Evolutionary conservation across 2,888 invertebrate species (phyloP).

Genomic region (Tillus elongatus): DNA sequence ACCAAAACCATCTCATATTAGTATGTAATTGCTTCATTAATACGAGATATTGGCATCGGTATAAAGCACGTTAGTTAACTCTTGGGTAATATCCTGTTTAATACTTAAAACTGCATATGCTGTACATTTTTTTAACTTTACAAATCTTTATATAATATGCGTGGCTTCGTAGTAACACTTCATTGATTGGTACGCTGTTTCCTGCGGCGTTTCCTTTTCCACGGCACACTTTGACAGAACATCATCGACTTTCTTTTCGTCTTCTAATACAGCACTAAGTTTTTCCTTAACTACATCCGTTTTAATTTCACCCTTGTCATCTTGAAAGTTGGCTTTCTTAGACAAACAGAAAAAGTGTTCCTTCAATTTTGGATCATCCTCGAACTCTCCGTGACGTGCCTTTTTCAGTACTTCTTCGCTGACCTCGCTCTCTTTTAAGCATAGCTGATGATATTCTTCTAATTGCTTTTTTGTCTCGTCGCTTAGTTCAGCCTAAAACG

Average conservation of each 20-base stretch:
- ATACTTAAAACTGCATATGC: too few species aligned
- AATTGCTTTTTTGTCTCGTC: too few species aligned
- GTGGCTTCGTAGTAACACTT: slow-evolving; percentile 44
- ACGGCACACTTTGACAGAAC: slow-evolving; percentile 31
- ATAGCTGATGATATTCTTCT: slow-evolving; percentile 15
- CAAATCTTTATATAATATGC: too few species aligned
- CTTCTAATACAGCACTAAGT: slow-evolving; percentile 22
- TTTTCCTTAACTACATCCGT: slow-evolving; percentile 39
- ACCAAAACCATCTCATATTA: too few species aligned
- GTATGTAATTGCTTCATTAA: too few species aligned
- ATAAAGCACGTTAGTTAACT: too few species aligned
- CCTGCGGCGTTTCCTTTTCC: slow-evolving; percentile 26
- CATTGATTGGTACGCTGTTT: slow-evolving; percentile 41
- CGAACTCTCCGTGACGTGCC: slow-evolving; percentile 43
- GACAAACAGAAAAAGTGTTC: slow-evolving; percentile 44
- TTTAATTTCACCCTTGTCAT: slow-evolving; percentile 29
- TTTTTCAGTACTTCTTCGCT: slow-evolving; percentile 27
- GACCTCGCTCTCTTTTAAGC: slow-evolving; percentile 31
- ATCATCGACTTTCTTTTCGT: slow-evolving; percentile 39
- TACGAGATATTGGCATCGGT: too few species aligned
- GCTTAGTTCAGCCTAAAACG: too few species aligned
- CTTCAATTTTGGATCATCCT: slow-evolving; percentile 41
- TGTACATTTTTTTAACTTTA: too few species aligned
- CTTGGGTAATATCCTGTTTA: too few species aligned
- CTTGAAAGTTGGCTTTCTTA: slow-evolving; percentile 42